phyloP scores from a whole-genome alignment of 2,888 invertebrate genomes.

The Argyresthia goedartella region DNA sequence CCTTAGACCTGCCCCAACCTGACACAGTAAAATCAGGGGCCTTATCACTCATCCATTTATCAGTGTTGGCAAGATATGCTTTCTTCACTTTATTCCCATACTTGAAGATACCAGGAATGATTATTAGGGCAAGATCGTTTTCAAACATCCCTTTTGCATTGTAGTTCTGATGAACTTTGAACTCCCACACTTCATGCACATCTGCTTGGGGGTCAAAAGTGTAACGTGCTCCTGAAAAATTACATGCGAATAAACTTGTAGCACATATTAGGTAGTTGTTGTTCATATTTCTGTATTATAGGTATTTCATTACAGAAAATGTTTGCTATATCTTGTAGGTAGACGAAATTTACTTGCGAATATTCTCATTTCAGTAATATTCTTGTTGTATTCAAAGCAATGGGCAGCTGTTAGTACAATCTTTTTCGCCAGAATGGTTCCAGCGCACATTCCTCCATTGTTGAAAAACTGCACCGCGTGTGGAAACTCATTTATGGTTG shows the following conservation, averaged over 20 bases:
- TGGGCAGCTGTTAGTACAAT: constrained; percentile 30
- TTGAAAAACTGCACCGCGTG: constrained; percentile 27
- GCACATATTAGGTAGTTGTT: too few species aligned
- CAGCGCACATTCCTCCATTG: constrained; percentile 24
- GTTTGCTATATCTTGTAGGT: too few species aligned
- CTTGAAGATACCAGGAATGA: constrained; percentile 19
- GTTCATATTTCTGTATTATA: too few species aligned
- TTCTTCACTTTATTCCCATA: constrained; percentile 17
- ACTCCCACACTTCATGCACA: constrained; percentile 22
- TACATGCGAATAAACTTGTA: background rate
- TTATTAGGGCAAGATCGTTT: constrained; percentile 24
- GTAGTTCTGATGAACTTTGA: constrained; percentile 21
- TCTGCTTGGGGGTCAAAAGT: constrained; percentile 15
- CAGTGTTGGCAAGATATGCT: constrained; percentile 17
- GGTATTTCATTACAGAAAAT: too few species aligned
- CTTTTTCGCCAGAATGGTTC: constrained; percentile 24
- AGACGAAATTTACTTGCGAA: constrained; percentile 21
- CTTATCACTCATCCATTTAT: constrained; percentile 22
- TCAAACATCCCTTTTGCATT: constrained; percentile 17
- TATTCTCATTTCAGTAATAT: constrained; percentile 25
- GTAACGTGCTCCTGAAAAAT: constrained; percentile 21
- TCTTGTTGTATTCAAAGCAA: constrained; percentile 26
- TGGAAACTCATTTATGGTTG: constrained; percentile 18
- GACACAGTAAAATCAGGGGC: constrained; percentile 22
- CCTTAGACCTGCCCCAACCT: constrained; percentile 30